A percentile compares a stretch with the other conserved stretches of the same genome.
These are phyloP conservation scores for Semotilus atromaculatus DNA, from an alignment of 2,797 vertebrate genomes.

Conservation along the genomic window DNA sequence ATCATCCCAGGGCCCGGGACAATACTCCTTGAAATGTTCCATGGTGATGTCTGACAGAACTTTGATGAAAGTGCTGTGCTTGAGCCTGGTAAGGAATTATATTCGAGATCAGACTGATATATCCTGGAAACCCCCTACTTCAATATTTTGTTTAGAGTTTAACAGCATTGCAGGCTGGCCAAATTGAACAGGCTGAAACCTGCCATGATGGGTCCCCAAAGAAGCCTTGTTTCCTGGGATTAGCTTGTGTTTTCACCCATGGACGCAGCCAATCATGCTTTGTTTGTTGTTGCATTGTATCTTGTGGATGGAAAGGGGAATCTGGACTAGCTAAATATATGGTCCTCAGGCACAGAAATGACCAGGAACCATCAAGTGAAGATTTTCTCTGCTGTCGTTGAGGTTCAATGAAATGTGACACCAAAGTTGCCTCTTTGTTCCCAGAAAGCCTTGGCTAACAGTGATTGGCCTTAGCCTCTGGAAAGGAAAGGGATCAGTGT, in stretches of 20 bases:
- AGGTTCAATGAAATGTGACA: slow-evolving; percentile 31
- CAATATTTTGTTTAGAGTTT: slow-evolving; percentile 30
- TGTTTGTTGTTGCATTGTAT: slow-evolving; percentile 29
- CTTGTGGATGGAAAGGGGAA: neutral
- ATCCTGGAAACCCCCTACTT: slow-evolving; percentile 4
- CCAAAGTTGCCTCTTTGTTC: slow-evolving; percentile 9
- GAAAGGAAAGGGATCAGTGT: slow-evolving; percentile 6
- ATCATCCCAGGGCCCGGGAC: neutral
- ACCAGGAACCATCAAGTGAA: slow-evolving; percentile 15
- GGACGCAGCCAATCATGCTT: neutral
- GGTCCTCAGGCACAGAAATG: neutral
- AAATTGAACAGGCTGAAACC: neutral
- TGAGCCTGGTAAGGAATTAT: neutral
- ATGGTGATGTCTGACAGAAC: neutral
- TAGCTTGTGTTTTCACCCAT: slow-evolving; percentile 24
- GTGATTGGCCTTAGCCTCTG: neutral
- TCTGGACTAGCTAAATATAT: neutral
- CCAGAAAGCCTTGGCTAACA: neutral
- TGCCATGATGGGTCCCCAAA: neutral
- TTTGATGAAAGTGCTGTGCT: slow-evolving; percentile 24
- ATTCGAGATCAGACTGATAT: neutral
- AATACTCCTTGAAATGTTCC: neutral
- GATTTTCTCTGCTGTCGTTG: neutral
- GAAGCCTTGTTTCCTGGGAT: slow-evolving; percentile 19
- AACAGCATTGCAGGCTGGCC: neutral